Percentiles rank a stretch among this genome's conserved stretches.
These are phyloP conservation scores for Drosophila vallismaia DNA, from an alignment of 2,888 invertebrate genomes.

Conservation along the genomic window DNA sequence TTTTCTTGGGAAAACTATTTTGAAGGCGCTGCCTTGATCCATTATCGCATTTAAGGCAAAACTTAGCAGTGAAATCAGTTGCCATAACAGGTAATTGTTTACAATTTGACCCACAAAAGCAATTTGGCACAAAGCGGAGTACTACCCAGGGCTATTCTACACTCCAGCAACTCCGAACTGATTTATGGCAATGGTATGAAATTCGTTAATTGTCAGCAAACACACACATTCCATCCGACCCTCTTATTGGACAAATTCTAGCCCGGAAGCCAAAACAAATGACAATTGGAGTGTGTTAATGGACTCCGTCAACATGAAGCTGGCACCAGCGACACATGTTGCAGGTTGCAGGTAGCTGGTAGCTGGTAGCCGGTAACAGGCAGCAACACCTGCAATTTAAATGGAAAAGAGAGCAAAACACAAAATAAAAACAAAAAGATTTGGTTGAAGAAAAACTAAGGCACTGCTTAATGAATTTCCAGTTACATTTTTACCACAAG, in stretches of 20 bases:
- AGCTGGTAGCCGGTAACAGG: not conserved
- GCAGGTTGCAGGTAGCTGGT: constrained; percentile 5
- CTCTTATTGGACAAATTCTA: constrained; percentile 27
- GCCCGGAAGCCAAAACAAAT: constrained; percentile 59
- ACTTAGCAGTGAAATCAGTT: constrained; percentile 37
- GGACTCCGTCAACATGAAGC: constrained; percentile 35
- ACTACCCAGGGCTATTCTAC: constrained; percentile 28
- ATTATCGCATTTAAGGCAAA: constrained; percentile 38
- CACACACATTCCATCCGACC: constrained; percentile 28
- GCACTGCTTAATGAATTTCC: constrained; percentile 54
- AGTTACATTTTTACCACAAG: constrained; percentile 48
- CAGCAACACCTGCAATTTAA: constrained; percentile 25
- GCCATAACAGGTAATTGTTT: constrained; percentile 51
- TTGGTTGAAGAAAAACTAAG: constrained; percentile 4
- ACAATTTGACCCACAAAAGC: constrained; percentile 45
- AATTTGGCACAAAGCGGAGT: constrained; percentile 30
- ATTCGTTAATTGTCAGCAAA: constrained; percentile 49
- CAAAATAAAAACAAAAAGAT: not conserved
- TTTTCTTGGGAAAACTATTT: not conserved
- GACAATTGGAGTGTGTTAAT: constrained; percentile 77
- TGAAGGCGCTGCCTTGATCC: constrained; percentile 22
- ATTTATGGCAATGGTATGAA: constrained; percentile 52
- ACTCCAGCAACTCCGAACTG: constrained; percentile 31
- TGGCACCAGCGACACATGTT: constrained; percentile 9
- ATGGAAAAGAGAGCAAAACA: not conserved